Percentiles rank a stretch among this genome's conserved stretches.
Conservation (phyloP, 1,140 invertebrate genomes). For the Pectinophora gossypiella region DNA sequence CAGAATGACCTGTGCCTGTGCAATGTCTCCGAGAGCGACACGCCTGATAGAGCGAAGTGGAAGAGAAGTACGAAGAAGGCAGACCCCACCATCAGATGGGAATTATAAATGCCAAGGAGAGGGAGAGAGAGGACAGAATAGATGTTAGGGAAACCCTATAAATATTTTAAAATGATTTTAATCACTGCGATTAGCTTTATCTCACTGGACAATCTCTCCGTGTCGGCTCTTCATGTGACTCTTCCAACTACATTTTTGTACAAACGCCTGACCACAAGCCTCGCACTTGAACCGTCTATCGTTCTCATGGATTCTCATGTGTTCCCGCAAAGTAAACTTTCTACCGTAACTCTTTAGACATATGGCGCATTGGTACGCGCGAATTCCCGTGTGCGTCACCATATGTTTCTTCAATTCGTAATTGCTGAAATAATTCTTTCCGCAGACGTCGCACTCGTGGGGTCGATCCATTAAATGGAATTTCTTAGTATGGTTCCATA, state of each 20-base stretch:
- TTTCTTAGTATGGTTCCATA: slow-evolving; percentile 20
- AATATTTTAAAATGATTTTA: too few relatives aligned
- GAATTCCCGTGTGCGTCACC: slow-evolving; percentile 79
- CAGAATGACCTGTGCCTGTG: too few relatives aligned
- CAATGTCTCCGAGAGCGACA: too few relatives aligned
- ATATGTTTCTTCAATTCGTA: slow-evolving; percentile 49
- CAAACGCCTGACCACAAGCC: slow-evolving; percentile 59
- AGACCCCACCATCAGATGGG: too few relatives aligned
- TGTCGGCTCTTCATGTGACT: slow-evolving; percentile 33
- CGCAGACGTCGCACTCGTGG: slow-evolving; percentile 17
- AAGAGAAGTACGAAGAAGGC: too few relatives aligned
- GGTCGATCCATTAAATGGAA: slow-evolving; percentile 25
- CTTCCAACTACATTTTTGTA: slow-evolving; percentile 27
- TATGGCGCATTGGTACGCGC: slow-evolving; percentile 80
- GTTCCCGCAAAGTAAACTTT: slow-evolving; percentile 65
- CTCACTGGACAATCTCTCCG: too few relatives aligned
- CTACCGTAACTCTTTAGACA: slow-evolving; percentile 79
- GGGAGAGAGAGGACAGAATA: too few relatives aligned
- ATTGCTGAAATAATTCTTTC: slow-evolving; percentile 25
- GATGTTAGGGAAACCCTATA: too few relatives aligned
- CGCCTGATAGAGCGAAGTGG: too few relatives aligned
- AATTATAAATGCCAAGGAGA: too few relatives aligned
- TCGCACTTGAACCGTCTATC: slow-evolving; percentile 50
- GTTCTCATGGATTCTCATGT: slow-evolving; percentile 73
- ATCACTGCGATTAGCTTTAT: too few relatives aligned